phyloP scores from a whole-genome alignment of 2,113 vertebrate species.

The Tor tambroides region DNA sequence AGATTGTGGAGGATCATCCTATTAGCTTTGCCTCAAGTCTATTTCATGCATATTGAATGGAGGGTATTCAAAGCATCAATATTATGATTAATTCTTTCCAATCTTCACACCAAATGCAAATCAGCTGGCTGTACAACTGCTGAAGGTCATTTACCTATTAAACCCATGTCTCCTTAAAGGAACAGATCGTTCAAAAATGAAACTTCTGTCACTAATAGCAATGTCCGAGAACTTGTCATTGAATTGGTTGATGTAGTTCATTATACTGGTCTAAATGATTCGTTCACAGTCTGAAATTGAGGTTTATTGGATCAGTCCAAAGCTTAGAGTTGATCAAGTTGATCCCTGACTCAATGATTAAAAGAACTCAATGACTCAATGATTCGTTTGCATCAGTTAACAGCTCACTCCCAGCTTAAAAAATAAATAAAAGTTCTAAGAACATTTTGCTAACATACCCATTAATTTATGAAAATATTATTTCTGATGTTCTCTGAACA shows the following conservation, averaged over 20 bases:
- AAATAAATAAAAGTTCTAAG: no score
- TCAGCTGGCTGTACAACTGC: slow-evolving; percentile 23
- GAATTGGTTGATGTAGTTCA: not conserved
- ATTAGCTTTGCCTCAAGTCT: slow-evolving; percentile 50
- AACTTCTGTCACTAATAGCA: not conserved
- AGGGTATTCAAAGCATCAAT: slow-evolving; percentile 58
- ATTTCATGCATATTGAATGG: slow-evolving; percentile 57
- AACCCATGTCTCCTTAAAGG: not conserved
- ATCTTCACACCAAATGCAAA: slow-evolving; percentile 44
- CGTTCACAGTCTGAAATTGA: not conserved
- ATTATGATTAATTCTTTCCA: slow-evolving; percentile 59
- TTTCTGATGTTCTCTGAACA: no score
- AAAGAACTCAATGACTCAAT: not conserved
- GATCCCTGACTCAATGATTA: not conserved
- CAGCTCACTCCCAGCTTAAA: not conserved
- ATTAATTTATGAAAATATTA: no score
- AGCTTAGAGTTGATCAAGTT: no score
- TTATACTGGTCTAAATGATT: not conserved
- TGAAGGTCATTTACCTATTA: slow-evolving; percentile 54
- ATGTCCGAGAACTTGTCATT: not conserved
- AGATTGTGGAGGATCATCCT: slow-evolving; percentile 42
- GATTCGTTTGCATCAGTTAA: not conserved
- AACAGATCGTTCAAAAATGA: not conserved
- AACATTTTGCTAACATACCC: no score
- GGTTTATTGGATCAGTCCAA: not conserved